Evolutionary conservation across 2,113 vertebrate species (phyloP).

Genomic region (Chloebia gouldiae): DNA sequence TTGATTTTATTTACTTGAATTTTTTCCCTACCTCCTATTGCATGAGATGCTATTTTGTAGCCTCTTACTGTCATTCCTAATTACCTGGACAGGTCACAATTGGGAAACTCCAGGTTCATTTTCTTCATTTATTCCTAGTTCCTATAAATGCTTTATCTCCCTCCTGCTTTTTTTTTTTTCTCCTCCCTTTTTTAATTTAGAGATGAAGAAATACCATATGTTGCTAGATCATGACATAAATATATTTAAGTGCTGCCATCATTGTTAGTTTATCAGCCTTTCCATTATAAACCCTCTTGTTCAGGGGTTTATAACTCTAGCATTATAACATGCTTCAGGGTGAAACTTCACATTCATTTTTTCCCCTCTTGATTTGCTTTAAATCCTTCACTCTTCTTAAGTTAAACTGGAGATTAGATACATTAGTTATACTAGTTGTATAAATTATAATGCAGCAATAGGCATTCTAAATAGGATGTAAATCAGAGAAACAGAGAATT

Average conservation of each 20-base stretch:
- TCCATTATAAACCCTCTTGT: conserved; percentile 47
- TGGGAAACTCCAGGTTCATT: not conserved
- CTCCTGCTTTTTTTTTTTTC: not conserved
- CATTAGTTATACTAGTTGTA: conserved; percentile 65
- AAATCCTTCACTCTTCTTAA: conserved; percentile 46
- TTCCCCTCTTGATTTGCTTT: conserved; percentile 21
- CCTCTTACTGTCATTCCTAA: not conserved
- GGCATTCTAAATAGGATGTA: conserved; percentile 46
- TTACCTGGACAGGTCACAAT: not conserved
- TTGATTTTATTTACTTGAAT: conserved; percentile 44
- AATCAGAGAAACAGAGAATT: conserved; percentile 40
- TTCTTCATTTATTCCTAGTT: not conserved
- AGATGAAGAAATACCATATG: conserved; percentile 43
- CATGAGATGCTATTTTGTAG: not conserved
- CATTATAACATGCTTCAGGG: conserved; percentile 6
- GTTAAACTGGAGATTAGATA: conserved; percentile 65
- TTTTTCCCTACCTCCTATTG: not conserved
- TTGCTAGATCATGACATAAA: conserved; percentile 54
- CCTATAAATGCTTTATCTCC: not conserved
- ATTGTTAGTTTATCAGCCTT: conserved; percentile 61
- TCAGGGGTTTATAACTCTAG: conserved; percentile 38
- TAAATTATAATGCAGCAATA: conserved; percentile 42
- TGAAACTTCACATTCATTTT: conserved; percentile 35
- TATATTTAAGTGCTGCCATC: conserved; percentile 56
- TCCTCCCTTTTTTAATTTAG: conserved; percentile 25